Percentiles rank a stretch among this genome's conserved stretches.
These are phyloP conservation scores for Harpegnathos saltator DNA, from an alignment of 1,140 invertebrate genomes.

Conservation along the genomic window DNA sequence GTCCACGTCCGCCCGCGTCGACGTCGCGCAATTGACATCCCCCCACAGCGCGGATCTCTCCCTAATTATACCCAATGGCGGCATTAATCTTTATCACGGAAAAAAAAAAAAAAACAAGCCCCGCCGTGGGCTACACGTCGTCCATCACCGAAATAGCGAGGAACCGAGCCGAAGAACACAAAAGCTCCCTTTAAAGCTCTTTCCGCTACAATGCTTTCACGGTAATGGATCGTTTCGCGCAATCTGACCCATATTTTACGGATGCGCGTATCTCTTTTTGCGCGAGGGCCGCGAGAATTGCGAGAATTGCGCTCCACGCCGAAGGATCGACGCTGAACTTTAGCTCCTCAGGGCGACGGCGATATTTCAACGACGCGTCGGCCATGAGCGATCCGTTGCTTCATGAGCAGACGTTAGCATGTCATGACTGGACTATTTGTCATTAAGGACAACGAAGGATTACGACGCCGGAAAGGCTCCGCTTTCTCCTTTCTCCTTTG, in stretches of 20 bases:
- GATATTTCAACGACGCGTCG: too few species aligned
- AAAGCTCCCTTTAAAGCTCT: background rate
- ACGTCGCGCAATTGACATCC: background rate
- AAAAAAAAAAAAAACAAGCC: conserved; percentile 1
- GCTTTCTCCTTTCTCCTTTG: too few species aligned
- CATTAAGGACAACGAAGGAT: too few species aligned
- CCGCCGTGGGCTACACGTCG: background rate
- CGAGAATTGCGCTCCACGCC: background rate
- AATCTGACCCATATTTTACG: conserved; percentile 9
- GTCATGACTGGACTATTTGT: too few species aligned
- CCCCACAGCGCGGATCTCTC: too few species aligned
- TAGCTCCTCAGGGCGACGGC: too few species aligned
- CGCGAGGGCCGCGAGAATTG: background rate
- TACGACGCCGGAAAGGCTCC: too few species aligned
- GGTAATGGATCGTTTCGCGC: conserved; percentile 12
- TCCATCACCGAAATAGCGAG: background rate
- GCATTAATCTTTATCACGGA: conserved; percentile 1
- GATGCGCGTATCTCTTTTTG: conserved; percentile 2
- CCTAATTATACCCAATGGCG: conserved; percentile 1
- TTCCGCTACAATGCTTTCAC: background rate
- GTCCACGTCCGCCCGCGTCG: background rate
- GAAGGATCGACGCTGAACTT: background rate
- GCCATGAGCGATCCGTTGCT: too few species aligned
- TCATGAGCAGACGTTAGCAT: too few species aligned
- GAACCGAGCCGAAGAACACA: background rate